Base-by-base conservation (phyloP, 2,888 invertebrate genomes). In the Lasioglossum morio region DNA sequence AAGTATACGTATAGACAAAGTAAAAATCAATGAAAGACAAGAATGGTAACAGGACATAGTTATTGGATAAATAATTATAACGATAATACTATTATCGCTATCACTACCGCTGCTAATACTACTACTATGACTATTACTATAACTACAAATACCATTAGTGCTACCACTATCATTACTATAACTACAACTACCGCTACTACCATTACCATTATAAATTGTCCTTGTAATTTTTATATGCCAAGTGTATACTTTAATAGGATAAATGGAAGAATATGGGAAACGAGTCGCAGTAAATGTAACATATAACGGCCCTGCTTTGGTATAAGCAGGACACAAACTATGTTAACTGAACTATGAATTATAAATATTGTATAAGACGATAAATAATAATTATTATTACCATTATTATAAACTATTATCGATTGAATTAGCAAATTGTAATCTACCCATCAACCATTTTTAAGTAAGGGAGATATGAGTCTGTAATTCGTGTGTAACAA, bases 151-250 rank as follows among this genome's bases (percentile, higher is more conserved):
- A 87, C 79, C 78, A 80, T 83, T 86, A 86, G 79, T 85, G 84
- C 81, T 89, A 89, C 76, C 80, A 88, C 81, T 88, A 89, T 85
- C 83, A 87, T 87, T 85, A 88, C 81, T 90, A 89, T 84, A 81
- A 87, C 72, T 84, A 87, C 72, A 72, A 85, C 57, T 88, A 88
- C 79, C 83, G 83, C 87, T 87, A 90, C 77, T 89, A 90, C 87
- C 84, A 86, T 86, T 88, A 89, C 84, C 79, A 89, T 85, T 90
- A 92, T 92, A 91, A 92, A 92, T 93, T 92, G 89, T 92, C 91
- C 92, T 91, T 90, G 93, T 92, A 92, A 93, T 92, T 93, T 93
- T 93, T 92, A 92, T 93, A 93, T 93, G 92, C 92, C 92, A 92
- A 93, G 88, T 92, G 88, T 93, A 92, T 92, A 92, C 89, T 93